These are phyloP conservation scores for Oncorhynchus nerka DNA, from an alignment of 2,113 vertebrate species.

Conservation along the genomic window DNA sequence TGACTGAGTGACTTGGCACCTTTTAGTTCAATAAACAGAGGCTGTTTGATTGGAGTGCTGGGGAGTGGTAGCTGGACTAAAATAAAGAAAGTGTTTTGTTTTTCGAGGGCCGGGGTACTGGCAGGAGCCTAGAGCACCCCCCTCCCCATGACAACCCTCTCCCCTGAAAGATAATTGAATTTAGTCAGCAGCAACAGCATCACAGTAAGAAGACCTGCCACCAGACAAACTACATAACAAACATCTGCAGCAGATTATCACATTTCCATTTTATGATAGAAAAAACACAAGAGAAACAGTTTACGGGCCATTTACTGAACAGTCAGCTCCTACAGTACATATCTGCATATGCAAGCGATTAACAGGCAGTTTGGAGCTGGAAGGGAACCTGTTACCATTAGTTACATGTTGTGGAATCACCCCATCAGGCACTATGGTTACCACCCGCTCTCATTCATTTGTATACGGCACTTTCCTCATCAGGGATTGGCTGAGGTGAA, in stretches of 20 bases:
- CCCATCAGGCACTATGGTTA: conserved; percentile 5
- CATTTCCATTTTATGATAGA: too few relatives aligned
- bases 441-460: conserved; percentile 7
- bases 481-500: conserved; percentile 6
- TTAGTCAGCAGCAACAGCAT: too few relatives aligned
- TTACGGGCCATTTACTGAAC: neutral
- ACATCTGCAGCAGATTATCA: too few relatives aligned
- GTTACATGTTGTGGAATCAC: conserved; percentile 50
- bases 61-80: too few relatives aligned
- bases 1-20: neutral
- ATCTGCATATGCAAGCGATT: conserved; percentile 4
- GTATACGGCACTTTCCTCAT: conserved; percentile 19
- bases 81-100: too few relatives aligned
- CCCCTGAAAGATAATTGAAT: too few relatives aligned
- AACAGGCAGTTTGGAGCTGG: conserved; percentile 17
- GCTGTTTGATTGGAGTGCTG: neutral
- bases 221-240: too few relatives aligned
- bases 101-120: too few relatives aligned
- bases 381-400: neutral
- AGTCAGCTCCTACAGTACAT: conserved; percentile 8
- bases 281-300: too few relatives aligned
- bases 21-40: neutral
- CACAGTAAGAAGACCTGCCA: too few relatives aligned
- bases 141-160: too few relatives aligned
- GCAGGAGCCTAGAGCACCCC: too few relatives aligned